These are phyloP conservation scores for Cerastoderma edule DNA, from an alignment of 2,888 invertebrate species.

Conservation along the genomic window DNA sequence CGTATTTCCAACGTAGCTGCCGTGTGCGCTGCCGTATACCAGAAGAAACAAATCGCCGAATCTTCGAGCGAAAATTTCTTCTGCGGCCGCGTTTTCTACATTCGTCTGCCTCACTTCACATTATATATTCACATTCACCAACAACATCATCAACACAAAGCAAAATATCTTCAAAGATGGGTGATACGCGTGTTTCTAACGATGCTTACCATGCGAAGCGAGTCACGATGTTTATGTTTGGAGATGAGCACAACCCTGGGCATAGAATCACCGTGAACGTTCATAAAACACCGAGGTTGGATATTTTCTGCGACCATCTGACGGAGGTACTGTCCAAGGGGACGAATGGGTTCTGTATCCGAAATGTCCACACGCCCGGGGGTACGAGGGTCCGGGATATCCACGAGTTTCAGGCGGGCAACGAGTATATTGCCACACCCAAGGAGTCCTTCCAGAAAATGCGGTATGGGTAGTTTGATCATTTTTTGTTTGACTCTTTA, in stretches of 20 bases:
- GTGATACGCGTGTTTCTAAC: too few species aligned
- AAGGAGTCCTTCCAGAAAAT: neutral
- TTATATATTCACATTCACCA: too few species aligned
- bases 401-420: conserved; percentile 44
- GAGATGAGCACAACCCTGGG: conserved; percentile 33
- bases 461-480: conserved; percentile 11
- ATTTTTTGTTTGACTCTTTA: neutral
- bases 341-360: conserved; percentile 37
- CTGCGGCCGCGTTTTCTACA: too few species aligned
- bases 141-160: too few species aligned
- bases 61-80: conserved; percentile 6
- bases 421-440: conserved; percentile 39
- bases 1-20: neutral
- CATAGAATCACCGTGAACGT: conserved; percentile 44
- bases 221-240: conserved; percentile 41
- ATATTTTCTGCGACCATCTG: conserved; percentile 42
- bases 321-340: conserved; percentile 28
- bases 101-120: too few species aligned
- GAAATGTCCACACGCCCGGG: conserved; percentile 41
- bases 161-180: too few species aligned
- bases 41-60: conserved; percentile 6
- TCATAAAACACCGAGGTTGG: conserved; percentile 41
- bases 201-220: conserved; percentile 9
- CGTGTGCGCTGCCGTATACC: neutral
- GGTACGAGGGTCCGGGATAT: conserved; percentile 37